Conservation (phyloP, 2,888 invertebrate species). For the Tridacna gigas region DNA sequence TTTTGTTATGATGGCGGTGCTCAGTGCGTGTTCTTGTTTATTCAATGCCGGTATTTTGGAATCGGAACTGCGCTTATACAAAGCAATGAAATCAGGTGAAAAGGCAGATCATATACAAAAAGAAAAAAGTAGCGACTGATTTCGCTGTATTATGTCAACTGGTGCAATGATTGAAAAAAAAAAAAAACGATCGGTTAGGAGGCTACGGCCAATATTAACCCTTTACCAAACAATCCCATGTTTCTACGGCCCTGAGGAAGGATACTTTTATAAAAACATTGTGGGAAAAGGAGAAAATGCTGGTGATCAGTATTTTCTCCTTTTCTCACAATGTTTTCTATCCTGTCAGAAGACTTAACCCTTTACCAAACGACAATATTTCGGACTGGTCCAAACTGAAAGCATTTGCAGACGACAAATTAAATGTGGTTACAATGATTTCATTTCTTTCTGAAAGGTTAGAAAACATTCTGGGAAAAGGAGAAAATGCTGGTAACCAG, state of each 20-base stretch:
- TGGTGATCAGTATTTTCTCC: not conserved
- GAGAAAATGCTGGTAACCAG: not conserved
- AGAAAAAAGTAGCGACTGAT: too few relatives aligned
- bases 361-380: not conserved
- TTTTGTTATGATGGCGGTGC: constrained; percentile 71
- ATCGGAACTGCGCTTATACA: constrained; percentile 50
- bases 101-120: not conserved
- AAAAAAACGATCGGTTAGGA: too few relatives aligned
- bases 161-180: too few relatives aligned
- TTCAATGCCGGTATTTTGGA: constrained; percentile 72
- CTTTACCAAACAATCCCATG: too few relatives aligned
- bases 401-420: not conserved
- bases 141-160: too few relatives aligned
- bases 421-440: not conserved
- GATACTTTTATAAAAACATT: not conserved
- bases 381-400: not conserved
- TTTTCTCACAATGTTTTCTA: not conserved
- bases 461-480: not conserved
- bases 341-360: not conserved
- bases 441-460: not conserved
- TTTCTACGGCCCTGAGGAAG: not conserved
- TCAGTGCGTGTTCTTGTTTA: constrained; percentile 71
- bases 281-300: not conserved
- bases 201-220: too few relatives aligned
- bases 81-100: not conserved